Evolutionary conservation across 2,888 invertebrate species (phyloP).

Genomic region (Thecocarcelia acutangulata): DNA sequence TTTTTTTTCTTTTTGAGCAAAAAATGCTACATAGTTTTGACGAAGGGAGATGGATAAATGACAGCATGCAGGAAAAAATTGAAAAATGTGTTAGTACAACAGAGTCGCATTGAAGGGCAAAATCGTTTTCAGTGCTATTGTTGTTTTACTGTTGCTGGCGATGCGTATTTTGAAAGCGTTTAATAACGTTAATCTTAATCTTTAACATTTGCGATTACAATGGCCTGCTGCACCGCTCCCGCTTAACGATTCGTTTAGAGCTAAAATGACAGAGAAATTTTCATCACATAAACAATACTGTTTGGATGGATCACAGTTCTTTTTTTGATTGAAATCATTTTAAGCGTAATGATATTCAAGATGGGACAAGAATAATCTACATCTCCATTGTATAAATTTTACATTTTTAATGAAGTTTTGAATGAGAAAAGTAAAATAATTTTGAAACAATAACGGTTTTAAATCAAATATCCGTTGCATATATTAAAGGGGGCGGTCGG

Average conservation of each 20-base stretch:
- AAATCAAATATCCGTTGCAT: slow-evolving; percentile 13
- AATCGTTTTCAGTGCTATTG: slow-evolving; percentile 13
- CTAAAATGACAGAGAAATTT: slow-evolving; percentile 22
- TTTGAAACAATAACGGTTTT: slow-evolving; percentile 52
- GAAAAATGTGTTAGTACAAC: slow-evolving; percentile 46
- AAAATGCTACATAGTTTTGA: slow-evolving; percentile 26
- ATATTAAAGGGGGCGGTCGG: not conserved
- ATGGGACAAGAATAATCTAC: slow-evolving; percentile 48
- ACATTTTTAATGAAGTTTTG: slow-evolving; percentile 51
- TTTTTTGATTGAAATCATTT: slow-evolving; percentile 65
- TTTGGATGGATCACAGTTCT: slow-evolving; percentile 49
- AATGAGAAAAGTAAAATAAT: slow-evolving; percentile 24
- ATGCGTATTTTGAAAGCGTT: slow-evolving; percentile 46
- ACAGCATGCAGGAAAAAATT: slow-evolving; percentile 45
- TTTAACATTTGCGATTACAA: slow-evolving; percentile 67
- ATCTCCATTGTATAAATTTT: slow-evolving; percentile 50
- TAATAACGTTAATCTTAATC: slow-evolving; percentile 66
- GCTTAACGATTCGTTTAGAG: not conserved
- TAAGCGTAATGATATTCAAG: slow-evolving; percentile 63
- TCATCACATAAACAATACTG: slow-evolving; percentile 41
- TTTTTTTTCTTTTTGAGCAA: slow-evolving; percentile 13
- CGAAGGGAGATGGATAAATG: slow-evolving; percentile 61
- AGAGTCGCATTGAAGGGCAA: slow-evolving; percentile 43
- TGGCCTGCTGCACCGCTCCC: slow-evolving; percentile 25
- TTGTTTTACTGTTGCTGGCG: slow-evolving; percentile 22